Evolutionary conservation across 2,888 invertebrate genomes (phyloP).

Genomic region (Polydrusus pterygomalis): DNA sequence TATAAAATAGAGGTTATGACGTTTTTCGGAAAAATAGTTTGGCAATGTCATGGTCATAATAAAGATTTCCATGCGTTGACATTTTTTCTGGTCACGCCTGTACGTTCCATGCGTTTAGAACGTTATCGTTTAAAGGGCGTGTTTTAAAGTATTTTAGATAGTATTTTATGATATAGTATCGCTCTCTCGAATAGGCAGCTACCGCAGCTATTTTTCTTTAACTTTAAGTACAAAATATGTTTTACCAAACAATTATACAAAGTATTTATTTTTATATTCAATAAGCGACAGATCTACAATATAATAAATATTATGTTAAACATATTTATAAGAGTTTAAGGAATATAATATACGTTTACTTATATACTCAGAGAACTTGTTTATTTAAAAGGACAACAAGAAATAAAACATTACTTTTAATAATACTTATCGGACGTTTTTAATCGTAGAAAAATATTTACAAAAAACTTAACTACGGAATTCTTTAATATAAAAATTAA

Average conservation of each 20-base stretch:
- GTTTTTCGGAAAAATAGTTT: too few species aligned
- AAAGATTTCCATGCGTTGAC: too few species aligned
- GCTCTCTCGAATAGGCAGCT: neutral
- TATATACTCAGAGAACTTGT: slow-evolving; percentile 10
- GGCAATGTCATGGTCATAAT: too few species aligned
- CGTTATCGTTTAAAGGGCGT: too few species aligned
- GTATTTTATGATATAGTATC: too few species aligned
- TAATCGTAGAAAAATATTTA: slow-evolving; percentile 64
- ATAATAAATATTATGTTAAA: slow-evolving; percentile 9
- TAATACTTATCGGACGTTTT: slow-evolving; percentile 47
- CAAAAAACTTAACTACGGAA: slow-evolving; percentile 56
- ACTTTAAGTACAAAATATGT: slow-evolving; percentile 12
- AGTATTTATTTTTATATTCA: slow-evolving; percentile 23
- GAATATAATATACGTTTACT: slow-evolving; percentile 6
- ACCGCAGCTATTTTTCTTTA: neutral
- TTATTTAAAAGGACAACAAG: neutral
- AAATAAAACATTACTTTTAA: slow-evolving; percentile 12
- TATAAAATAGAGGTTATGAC: too few species aligned
- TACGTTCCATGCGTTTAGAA: too few species aligned
- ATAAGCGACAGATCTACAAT: neutral
- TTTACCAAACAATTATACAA: slow-evolving; percentile 10
- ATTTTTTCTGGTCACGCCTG: too few species aligned
- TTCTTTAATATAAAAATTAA: slow-evolving; percentile 39
- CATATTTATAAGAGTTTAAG: slow-evolving; percentile 23
- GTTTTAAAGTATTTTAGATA: too few species aligned